A percentile compares a stretch with the other conserved stretches of the same genome.
Evolutionary conservation across 2,113 vertebrate genomes (phyloP).

Genomic region (Oreocharis arfaki): DNA sequence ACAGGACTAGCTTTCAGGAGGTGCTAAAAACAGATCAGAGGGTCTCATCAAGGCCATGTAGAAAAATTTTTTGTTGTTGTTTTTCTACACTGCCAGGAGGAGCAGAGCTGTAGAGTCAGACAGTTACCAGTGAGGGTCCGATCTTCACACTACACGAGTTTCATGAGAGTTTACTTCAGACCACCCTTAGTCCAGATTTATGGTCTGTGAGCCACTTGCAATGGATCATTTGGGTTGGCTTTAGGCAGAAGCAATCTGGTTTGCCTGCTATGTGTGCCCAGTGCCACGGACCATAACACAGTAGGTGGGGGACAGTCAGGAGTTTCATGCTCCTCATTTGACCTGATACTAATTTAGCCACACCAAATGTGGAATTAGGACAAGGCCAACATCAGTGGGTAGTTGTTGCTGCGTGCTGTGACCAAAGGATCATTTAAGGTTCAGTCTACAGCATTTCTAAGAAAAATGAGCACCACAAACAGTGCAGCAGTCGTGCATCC

Average conservation of each 20-base stretch:
- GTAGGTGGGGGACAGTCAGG: not conserved
- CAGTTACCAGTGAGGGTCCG: not conserved
- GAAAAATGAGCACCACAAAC: not conserved
- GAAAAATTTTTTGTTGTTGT: not conserved
- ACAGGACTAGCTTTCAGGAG: not conserved
- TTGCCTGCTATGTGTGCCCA: not conserved
- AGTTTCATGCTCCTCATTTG: not conserved
- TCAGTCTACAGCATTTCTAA: not conserved
- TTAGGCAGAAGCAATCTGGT: not conserved
- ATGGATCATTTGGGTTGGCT: not conserved
- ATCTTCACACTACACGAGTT: not conserved
- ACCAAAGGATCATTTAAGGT: not conserved
- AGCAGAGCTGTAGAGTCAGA: not conserved
- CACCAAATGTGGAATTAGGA: not conserved
- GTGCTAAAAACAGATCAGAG: not conserved
- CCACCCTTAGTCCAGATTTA: not conserved
- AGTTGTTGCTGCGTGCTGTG: not conserved
- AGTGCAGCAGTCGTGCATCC: rapidly evolving
- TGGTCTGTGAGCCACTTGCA: not conserved
- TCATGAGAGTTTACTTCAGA: not conserved
- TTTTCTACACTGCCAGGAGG: not conserved
- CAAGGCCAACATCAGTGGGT: not conserved
- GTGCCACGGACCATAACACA: not conserved
- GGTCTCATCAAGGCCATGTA: not conserved
- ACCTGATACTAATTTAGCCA: not conserved